phyloP scores from a whole-genome alignment of 2,797 vertebrate species.

The Cynodonichthys magdalenae region DNA sequence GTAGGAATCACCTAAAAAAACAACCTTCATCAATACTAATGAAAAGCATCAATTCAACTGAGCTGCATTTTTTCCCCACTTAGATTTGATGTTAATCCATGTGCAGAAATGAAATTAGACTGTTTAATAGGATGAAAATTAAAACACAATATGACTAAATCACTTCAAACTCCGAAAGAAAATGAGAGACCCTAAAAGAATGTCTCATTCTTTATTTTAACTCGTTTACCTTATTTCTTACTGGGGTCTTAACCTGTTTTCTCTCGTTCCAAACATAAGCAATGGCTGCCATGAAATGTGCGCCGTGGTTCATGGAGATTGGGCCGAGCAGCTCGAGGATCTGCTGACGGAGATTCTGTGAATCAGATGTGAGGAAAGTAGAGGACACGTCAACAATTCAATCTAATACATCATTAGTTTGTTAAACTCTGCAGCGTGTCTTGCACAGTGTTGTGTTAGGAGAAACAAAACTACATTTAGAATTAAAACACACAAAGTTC shows the following conservation, averaged over 20 bases:
- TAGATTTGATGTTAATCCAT: too few species aligned
- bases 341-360: slow-evolving; percentile 95
- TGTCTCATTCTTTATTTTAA: not conserved
- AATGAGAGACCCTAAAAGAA: not conserved
- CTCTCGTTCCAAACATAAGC: slow-evolving; percentile 99
- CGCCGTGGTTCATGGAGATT: slow-evolving; percentile 98
- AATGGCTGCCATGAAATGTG: slow-evolving; percentile 99
- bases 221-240: slow-evolving; percentile 85
- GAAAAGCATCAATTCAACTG: too few species aligned
- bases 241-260: slow-evolving; percentile 85
- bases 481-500: not conserved
- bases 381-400: not conserved
- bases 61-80: too few species aligned
- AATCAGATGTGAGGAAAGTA: slow-evolving; percentile 8
- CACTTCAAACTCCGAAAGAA: not conserved
- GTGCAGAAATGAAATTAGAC: too few species aligned
- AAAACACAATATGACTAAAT: not conserved
- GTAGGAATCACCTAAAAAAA: slow-evolving; percentile 89
- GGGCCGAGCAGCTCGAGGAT: slow-evolving; percentile 96
- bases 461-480: not conserved
- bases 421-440: not conserved
- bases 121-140: too few species aligned
- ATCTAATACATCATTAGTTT: not conserved
- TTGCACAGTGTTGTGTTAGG: not conserved
- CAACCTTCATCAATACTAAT: not conserved